Evolutionary conservation across 2,888 invertebrate genomes (phyloP).

Genomic region (Cybosia mesomella): DNA sequence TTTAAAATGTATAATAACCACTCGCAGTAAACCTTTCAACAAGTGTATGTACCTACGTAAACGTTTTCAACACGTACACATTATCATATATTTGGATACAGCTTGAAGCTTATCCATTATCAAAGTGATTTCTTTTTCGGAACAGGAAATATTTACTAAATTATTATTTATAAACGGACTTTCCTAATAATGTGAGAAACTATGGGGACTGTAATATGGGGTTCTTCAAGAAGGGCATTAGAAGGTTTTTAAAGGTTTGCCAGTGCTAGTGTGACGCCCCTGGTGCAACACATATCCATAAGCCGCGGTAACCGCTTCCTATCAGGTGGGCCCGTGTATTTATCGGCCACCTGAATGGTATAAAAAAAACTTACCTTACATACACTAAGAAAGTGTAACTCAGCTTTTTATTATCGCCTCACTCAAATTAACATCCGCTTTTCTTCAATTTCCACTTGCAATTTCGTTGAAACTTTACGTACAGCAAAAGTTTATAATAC

Average conservation of each 20-base stretch:
- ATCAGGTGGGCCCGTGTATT: too few species aligned
- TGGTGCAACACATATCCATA: too few species aligned
- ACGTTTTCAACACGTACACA: background rate
- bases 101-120: constrained; percentile 18
- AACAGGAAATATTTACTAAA: background rate
- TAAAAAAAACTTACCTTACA: constrained; percentile 50
- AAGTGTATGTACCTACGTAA: constrained; percentile 8
- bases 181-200: background rate
- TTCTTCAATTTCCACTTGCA: constrained; percentile 42
- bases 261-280: too few species aligned
- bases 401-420: constrained; percentile 30
- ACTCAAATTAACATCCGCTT: constrained; percentile 22
- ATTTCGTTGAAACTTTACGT: constrained; percentile 37
- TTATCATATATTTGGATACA: background rate
- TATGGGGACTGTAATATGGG: too few species aligned
- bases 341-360: too few species aligned
- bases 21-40: background rate
- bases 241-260: too few species aligned
- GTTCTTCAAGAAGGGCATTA: too few species aligned
- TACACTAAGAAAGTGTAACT: constrained; percentile 27
- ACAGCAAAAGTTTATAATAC: constrained; percentile 9
- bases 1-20: background rate
- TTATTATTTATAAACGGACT: background rate
- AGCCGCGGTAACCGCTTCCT: too few species aligned
- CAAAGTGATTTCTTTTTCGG: constrained; percentile 15